A percentile compares a stretch with the other conserved stretches of the same genome.
phyloP scores from a whole-genome alignment of 1,140 invertebrate species.

The Elysia chlorotica region DNA sequence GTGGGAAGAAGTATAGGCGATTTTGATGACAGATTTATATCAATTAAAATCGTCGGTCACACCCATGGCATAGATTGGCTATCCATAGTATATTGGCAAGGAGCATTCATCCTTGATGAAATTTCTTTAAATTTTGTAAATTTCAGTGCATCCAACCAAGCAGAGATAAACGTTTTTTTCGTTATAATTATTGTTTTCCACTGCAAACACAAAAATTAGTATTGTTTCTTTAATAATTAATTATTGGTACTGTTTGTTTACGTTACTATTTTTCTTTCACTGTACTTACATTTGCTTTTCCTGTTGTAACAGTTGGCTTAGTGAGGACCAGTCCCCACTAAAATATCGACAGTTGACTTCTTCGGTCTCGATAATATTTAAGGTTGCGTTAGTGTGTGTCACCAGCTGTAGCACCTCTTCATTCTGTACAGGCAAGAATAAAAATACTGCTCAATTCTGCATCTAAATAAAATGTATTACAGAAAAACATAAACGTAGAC shows the following conservation, averaged over 20 bases:
- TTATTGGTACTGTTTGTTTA: too few species aligned
- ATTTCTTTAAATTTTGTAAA: too few species aligned
- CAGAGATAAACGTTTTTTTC: slow-evolving; percentile 6
- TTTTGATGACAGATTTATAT: not conserved
- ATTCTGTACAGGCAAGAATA: slow-evolving; percentile 68
- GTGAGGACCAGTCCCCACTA: slow-evolving; percentile 76
- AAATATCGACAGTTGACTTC: slow-evolving; percentile 68
- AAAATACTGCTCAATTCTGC: not conserved
- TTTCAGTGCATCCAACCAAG: not conserved
- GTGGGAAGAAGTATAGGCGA: not conserved
- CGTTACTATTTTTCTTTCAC: too few species aligned
- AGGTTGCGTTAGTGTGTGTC: slow-evolving; percentile 79
- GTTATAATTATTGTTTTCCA: slow-evolving; percentile 9
- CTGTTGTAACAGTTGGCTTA: slow-evolving; percentile 11
- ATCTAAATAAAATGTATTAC: not conserved
- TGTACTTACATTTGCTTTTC: not conserved
- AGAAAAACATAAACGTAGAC: not conserved
- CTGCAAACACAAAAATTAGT: too few species aligned
- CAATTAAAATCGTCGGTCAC: not conserved
- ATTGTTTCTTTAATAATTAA: too few species aligned
- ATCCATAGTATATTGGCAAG: too few species aligned
- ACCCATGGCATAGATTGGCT: too few species aligned
- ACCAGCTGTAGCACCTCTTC: slow-evolving; percentile 73
- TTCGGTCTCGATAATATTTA: slow-evolving; percentile 70
- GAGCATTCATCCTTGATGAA: too few species aligned